Conservation (phyloP, 2,888 invertebrate genomes). For the Caenorhabditis sp. region DNA sequence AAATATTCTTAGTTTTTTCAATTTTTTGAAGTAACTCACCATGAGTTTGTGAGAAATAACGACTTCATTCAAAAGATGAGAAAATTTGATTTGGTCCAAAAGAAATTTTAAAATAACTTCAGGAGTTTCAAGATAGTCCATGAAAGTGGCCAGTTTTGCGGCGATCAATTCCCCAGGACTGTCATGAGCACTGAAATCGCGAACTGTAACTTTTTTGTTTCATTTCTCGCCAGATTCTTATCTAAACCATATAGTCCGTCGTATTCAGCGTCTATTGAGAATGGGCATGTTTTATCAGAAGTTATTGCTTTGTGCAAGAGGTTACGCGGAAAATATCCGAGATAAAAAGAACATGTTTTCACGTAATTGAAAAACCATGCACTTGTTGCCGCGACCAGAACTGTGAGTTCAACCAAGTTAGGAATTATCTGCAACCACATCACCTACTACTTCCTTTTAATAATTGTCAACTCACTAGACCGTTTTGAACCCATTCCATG, state of each 20-base stretch:
- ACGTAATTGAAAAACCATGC: neutral
- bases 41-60: neutral
- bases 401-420: neutral
- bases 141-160: neutral
- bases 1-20: neutral
- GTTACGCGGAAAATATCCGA: neutral
- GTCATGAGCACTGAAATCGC: neutral
- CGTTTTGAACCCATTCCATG: slow-evolving; percentile 1
- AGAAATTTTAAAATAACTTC: slow-evolving; percentile 1
- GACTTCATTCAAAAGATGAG: slow-evolving; percentile 1
- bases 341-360: neutral
- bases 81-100: neutral
- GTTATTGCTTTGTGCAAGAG: neutral
- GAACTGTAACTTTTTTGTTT: neutral
- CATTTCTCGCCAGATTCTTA: neutral
- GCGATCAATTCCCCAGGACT: neutral
- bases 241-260: neutral
- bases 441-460: too few relatives aligned
- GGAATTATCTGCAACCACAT: neutral
- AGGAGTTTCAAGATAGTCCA: neutral
- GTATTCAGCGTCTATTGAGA: neutral
- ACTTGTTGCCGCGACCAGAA: neutral
- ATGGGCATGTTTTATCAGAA: neutral
- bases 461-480: neutral
- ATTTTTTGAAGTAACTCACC: neutral